A percentile compares a stretch with the other conserved stretches of the same genome.
Evolutionary conservation across 2,797 vertebrate genomes (phyloP).

Genomic region (Platalea minor): DNA sequence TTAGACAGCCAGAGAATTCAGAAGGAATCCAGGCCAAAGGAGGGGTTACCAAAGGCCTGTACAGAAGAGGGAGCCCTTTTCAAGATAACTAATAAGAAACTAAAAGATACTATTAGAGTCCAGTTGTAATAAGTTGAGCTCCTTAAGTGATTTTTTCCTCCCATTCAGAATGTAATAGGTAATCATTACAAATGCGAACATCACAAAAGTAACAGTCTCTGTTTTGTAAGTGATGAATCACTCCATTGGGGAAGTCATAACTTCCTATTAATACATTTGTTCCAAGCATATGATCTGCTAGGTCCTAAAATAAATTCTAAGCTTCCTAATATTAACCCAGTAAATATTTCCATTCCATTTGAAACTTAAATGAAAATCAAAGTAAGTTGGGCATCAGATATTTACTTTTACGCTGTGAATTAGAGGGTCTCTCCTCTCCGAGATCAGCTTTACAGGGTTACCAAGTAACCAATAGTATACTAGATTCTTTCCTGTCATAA

Average conservation of each 20-base stretch:
- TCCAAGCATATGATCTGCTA: slow-evolving; percentile 60
- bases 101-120: background rate
- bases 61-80: slow-evolving; percentile 53
- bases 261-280: slow-evolving; percentile 62
- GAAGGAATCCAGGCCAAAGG: background rate
- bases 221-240: slow-evolving; percentile 27
- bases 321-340: slow-evolving; percentile 12
- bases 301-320: slow-evolving; percentile 40
- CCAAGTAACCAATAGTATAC: slow-evolving; percentile 63
- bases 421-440: background rate
- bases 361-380: background rate
- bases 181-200: background rate
- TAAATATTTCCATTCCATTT: background rate
- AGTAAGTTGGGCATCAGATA: background rate
- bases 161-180: background rate
- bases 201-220: background rate
- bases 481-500: slow-evolving; percentile 65
- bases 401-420: background rate
- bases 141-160: background rate
- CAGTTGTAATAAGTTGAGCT: background rate
- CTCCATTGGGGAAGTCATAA: slow-evolving; percentile 17
- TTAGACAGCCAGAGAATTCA: slow-evolving; percentile 30
- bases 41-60: background rate
- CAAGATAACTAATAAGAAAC: background rate
- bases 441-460: slow-evolving; percentile 60